Base-by-base conservation (phyloP, 2,797 vertebrate species). In the Cuniculus paca region DNA sequence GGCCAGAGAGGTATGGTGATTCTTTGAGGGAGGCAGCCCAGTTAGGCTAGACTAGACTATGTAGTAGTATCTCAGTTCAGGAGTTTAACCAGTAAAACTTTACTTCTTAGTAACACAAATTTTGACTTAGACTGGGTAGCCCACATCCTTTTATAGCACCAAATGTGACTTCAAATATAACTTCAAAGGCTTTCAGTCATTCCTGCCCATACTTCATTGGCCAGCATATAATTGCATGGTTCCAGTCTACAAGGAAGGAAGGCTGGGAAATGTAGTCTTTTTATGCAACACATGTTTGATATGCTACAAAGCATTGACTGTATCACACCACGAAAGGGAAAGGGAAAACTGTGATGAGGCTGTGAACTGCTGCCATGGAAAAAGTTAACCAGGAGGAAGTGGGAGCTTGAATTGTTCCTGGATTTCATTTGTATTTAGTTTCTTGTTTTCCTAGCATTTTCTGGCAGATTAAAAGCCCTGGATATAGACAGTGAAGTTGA, bases 181-280 rank as follows among this genome's bases (percentile, higher is more conserved):
- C 22, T 45, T 50, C 6, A 17, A 88, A 36, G 31, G 9, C 20
- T 82, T 78, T 48, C 42, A 19, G 12, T 93, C 52, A 45, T 28
- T 58, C 89, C 48, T 81, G 10, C 36, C 36, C 52, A 5, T 39
- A 36, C 22, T 34, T 56, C 12, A 7, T 13, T 88, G 72, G 50
- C 77, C 77, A 77, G 1, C 24, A 10, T 39, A 39, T 89, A 42
- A 79, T 45, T 78, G 52, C 17, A 3, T 34, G 34, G 36, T 10
- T 63, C 56, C 9, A 12, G 31, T 45, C 52, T 58, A 10, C 10
- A 39, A 52, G 82, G 65, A 65, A 83, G 70, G 80, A 42, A 78
- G 8, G 6, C 72, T 97, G 77, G 79, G 72, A 94, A 90, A 58
- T 56, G 7, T 63, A 54, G 54, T 92, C 56, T 95, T 92, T 6